These are phyloP conservation scores for Chloropsis cyanopogon DNA, from an alignment of 2,113 vertebrate genomes.

Conservation along the genomic window DNA sequence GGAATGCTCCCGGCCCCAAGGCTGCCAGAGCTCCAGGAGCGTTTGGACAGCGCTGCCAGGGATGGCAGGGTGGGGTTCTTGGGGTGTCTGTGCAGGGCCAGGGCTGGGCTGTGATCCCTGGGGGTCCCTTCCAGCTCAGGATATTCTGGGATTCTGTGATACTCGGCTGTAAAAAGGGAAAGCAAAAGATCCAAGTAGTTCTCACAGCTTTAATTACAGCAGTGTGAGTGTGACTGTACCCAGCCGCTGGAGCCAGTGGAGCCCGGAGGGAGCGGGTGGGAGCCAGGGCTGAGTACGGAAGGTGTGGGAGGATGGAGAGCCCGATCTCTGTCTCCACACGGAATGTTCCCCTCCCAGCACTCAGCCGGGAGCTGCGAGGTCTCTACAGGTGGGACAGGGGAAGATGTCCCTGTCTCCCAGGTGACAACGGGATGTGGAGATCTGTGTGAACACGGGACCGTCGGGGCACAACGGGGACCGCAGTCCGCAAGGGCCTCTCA, in stretches of 20 bases:
- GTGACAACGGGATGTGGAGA: not conserved
- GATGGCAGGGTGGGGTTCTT: not conserved
- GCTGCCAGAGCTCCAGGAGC: not conserved
- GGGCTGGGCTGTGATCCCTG: accelerated
- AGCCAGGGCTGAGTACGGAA: not conserved
- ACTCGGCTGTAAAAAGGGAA: not conserved
- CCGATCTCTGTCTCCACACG: not conserved
- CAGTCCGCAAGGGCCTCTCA: too few relatives aligned
- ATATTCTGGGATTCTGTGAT: not conserved
- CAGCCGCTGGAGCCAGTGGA: not conserved
- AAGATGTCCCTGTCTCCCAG: too few relatives aligned
- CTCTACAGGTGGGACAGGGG: not conserved
- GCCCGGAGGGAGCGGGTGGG: not conserved
- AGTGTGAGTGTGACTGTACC: not conserved
- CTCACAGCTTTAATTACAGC: not conserved
- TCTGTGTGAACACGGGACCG: not conserved
- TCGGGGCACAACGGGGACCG: not conserved
- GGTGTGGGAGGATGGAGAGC: not conserved
- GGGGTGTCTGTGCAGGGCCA: not conserved
- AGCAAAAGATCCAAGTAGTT: not conserved
- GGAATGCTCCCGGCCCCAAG: not conserved
- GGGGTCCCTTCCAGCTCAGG: not conserved
- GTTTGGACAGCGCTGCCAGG: not conserved
- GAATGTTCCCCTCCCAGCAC: not conserved
- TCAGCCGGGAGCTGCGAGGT: not conserved